Base-by-base conservation (phyloP, 1,140 invertebrate genomes). In the Leucophenga varia region DNA sequence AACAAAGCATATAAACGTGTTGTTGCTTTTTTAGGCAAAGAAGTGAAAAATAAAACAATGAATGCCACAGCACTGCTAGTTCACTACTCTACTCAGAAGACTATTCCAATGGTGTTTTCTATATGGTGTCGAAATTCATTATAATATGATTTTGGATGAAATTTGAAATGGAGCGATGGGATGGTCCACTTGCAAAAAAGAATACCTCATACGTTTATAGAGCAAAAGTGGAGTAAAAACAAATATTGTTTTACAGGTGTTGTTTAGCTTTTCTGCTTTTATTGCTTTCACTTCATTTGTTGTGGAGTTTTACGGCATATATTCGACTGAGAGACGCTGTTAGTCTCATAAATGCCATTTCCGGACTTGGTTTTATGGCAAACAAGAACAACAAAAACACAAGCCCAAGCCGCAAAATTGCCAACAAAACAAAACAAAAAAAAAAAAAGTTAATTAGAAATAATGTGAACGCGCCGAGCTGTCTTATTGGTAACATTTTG, bases 371-470 rank as follows among this genome's bases (percentile, higher is more conserved):
- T 25, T 25, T 25, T 25, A 25, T 25, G 22, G 22, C 22, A 10
- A 25, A 5, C 10, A 6, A 25, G 22, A 10, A 5, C 10, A 5
- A 25, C 5, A 10, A 25, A 25, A 25, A 10, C 22, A 25, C 51
- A 50, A 45, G 53, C 48, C n/a, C n/a, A n/a, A 48, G 48, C 67
- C 35, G 12, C 35, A 37, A 37, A 10, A 37, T 37, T 37, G 35
- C 35, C 35, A 53, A 57, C 63, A 59, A n/a, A n/a, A 54, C 63
- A 67, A 61, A n/a, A n/a, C 35, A 53, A 57, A 64, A 59, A n/a
- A n/a, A 54, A 64, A 67, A 61, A 68, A 67, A 67, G 63, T 67
- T 67, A 67, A 67, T 67, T 67, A 67, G 64, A 67, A 67, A 68
- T 67, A 67, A 67, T 67, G 59, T 51, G 50, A 39, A 40, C 52